Conservation (phyloP, 2,113 vertebrate genomes). For the Gavia stellata region DNA sequence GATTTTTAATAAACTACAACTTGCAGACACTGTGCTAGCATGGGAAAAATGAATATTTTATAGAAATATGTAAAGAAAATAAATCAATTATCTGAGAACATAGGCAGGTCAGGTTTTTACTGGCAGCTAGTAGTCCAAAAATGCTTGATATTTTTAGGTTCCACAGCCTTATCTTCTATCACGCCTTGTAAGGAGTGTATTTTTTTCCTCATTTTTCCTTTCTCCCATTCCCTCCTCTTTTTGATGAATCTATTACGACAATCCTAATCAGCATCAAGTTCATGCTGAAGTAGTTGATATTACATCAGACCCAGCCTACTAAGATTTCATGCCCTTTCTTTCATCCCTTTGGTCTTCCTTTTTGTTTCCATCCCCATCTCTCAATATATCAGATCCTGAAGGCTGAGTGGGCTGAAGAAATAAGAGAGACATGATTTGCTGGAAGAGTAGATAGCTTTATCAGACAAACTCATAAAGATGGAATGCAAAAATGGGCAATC, state of each 20-base stretch:
- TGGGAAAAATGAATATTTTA: not conserved
- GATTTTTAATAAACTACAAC: not conserved
- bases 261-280: not conserved
- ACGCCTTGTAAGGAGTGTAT: accelerated
- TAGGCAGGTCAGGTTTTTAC: not conserved
- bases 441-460: not conserved
- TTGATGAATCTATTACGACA: not conserved
- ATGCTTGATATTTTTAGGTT: not conserved
- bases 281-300: not conserved
- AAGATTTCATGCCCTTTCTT: not conserved
- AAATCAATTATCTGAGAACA: not conserved
- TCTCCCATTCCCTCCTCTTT: not conserved
- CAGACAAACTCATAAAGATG: not conserved
- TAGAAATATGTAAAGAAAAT: not conserved
- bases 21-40: not conserved
- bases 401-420: not conserved
- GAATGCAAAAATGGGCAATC: not conserved
- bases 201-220: not conserved
- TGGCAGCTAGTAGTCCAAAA: not conserved
- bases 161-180: not conserved
- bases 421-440: not conserved
- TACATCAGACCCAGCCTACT: not conserved
- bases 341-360: not conserved
- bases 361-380: not conserved
- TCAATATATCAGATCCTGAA: not conserved